phyloP scores from a whole-genome alignment of 2,888 invertebrate species.

The Carcina quercana region DNA sequence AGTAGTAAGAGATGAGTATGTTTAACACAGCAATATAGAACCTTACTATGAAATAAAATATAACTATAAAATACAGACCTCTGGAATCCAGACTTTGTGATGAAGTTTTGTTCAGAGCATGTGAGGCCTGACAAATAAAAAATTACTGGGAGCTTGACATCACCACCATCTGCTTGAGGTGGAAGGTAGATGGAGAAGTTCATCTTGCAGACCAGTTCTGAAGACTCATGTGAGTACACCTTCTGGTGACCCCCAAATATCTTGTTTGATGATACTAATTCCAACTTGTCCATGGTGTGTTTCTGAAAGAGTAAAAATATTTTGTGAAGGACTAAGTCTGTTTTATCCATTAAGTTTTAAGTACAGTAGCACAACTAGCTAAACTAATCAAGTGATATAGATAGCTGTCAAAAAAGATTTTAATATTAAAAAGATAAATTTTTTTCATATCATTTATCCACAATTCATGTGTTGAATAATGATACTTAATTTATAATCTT shows the following conservation, averaged over 20 bases:
- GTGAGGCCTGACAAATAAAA: conserved; percentile 95
- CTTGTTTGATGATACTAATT: conserved; percentile 79
- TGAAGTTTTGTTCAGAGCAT: conserved; percentile 96
- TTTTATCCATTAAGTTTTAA: too few relatives aligned
- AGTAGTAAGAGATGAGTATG: too few relatives aligned
- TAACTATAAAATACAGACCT: conserved; percentile 42
- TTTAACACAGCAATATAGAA: too few relatives aligned
- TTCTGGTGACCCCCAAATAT: conserved; percentile 90
- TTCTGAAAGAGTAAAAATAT: conserved; percentile 22
- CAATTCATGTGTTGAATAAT: too few relatives aligned
- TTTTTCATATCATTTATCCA: too few relatives aligned
- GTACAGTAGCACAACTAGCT: too few relatives aligned
- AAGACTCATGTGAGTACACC: conserved; percentile 86
- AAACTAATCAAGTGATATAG: too few relatives aligned
- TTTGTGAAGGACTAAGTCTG: too few relatives aligned
- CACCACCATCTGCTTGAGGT: conserved; percentile 78
- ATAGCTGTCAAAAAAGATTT: too few relatives aligned
- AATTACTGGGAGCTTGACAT: conserved; percentile 83
- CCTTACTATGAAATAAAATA: conserved; percentile 77
- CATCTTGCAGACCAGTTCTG: conserved; percentile 89
- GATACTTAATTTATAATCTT: too few relatives aligned
- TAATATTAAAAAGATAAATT: too few relatives aligned
- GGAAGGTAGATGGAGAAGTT: conserved; percentile 95
- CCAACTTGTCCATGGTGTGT: conserved; percentile 65
- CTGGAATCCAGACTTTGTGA: conserved; percentile 96